These are phyloP conservation scores for Ornithorhynchus anatinus DNA, from an alignment of 2,113 vertebrate species.

Conservation along the genomic window DNA sequence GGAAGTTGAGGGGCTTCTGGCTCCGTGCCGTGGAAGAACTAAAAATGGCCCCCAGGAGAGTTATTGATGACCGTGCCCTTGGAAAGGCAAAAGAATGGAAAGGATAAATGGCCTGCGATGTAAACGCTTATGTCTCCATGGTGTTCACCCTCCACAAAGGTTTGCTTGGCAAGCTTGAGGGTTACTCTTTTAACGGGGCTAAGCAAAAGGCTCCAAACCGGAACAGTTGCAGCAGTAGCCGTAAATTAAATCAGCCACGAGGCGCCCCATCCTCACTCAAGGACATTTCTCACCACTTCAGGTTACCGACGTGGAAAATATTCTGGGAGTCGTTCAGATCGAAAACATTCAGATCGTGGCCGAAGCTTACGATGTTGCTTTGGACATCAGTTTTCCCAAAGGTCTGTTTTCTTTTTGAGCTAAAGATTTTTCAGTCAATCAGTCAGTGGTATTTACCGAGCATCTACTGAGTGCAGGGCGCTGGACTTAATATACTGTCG, in stretches of 20 bases:
- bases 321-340: constrained; percentile 82
- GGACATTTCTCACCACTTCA: constrained; percentile 46
- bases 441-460: too few relatives aligned
- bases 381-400: constrained; percentile 82
- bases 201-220: neutral
- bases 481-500: neutral
- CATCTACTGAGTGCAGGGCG: too few relatives aligned
- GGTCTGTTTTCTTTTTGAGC: constrained; percentile 63
- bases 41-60: too few relatives aligned
- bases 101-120: too few relatives aligned
- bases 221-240: neutral
- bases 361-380: constrained; percentile 82
- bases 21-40: too few relatives aligned
- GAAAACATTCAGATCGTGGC: constrained; percentile 82
- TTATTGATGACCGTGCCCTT: too few relatives aligned
- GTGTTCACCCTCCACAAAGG: too few relatives aligned
- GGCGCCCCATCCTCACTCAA: neutral
- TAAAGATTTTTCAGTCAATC: fast-evolving
- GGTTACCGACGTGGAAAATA: constrained; percentile 85
- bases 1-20: too few relatives aligned
- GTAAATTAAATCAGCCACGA: neutral
- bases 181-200: neutral
- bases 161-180: fast-evolving
- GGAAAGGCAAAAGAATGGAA: too few relatives aligned
- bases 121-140: too few relatives aligned